A percentile compares a stretch with the other conserved stretches of the same genome.
Conservation (phyloP, 1,140 invertebrate genomes). For the Anoplophora glabripennis region DNA sequence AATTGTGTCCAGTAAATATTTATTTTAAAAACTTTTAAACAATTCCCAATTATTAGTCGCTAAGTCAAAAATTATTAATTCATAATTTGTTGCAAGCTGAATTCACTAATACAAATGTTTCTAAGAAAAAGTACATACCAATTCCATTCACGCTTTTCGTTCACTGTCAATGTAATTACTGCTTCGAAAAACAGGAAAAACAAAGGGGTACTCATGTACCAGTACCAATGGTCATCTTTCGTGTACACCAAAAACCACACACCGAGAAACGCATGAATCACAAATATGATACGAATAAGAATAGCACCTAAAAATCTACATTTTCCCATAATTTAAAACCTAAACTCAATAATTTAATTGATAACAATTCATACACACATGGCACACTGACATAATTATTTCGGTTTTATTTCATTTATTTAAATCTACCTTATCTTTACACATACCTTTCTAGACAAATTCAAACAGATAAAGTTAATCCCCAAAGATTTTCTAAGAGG, state of each 20-base stretch:
- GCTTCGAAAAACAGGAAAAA: conserved; percentile 11
- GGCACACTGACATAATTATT: too few relatives aligned
- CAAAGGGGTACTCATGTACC: conserved; percentile 7
- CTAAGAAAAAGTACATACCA: conserved; percentile 2
- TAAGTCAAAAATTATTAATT: too few relatives aligned
- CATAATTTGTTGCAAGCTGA: too few relatives aligned
- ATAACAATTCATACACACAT: too few relatives aligned
- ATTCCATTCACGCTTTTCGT: conserved; percentile 11
- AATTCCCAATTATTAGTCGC: too few relatives aligned
- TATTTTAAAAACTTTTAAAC: too few relatives aligned
- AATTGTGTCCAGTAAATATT: too few relatives aligned
- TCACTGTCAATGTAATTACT: conserved; percentile 7
- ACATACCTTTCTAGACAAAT: too few relatives aligned
- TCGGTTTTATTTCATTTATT: too few relatives aligned
- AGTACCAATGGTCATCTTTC: conserved; percentile 11
- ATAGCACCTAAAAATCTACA: conserved; percentile 9
- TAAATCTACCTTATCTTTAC: too few relatives aligned
- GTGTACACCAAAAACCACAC: conserved; percentile 2
- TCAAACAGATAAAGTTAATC: too few relatives aligned
- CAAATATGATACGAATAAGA: conserved; percentile 7
- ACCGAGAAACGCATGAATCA: conserved; percentile 6
- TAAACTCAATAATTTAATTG: too few relatives aligned
- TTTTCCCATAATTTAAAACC: conserved; percentile 5
- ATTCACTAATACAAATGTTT: not conserved
- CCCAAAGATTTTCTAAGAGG: not conserved